Percentiles rank a stretch among this genome's conserved stretches.
These are phyloP conservation scores for Trichonephila clavata DNA, from an alignment of 1,140 invertebrate species.

Conservation along the genomic window DNA sequence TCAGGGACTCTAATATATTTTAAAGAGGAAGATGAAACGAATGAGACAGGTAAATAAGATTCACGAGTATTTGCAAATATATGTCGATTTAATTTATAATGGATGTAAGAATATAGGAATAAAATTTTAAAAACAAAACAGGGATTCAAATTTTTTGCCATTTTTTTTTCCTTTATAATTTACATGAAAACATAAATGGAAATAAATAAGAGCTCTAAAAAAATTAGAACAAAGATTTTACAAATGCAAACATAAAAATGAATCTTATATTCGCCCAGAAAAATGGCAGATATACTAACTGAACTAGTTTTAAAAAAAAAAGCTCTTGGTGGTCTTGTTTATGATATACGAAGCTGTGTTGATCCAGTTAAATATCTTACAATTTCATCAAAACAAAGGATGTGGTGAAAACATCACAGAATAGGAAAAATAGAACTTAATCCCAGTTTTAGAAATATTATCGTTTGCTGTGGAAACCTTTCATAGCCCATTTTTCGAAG, in stretches of 20 bases:
- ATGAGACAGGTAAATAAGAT: not conserved
- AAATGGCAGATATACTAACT: not conserved
- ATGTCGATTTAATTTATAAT: not conserved
- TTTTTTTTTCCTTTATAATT: not conserved
- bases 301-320: conserved; percentile 11
- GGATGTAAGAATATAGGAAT: not conserved
- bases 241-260: not conserved
- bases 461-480: not conserved
- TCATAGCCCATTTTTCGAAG: conserved; percentile 24
- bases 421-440: not conserved
- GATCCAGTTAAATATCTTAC: not conserved
- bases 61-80: not conserved
- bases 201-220: not conserved
- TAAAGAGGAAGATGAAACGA: no score
- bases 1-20: no score
- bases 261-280: not conserved
- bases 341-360: not conserved
- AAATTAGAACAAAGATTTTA: not conserved
- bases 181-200: no score
- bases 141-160: not conserved
- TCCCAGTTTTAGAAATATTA: not conserved
- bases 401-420: not conserved
- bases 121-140: not conserved
- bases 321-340: not conserved
- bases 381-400: conserved; percentile 2